These are phyloP conservation scores for Novumbra hubbsi DNA, from an alignment of 2,797 vertebrate species.

Conservation along the genomic window DNA sequence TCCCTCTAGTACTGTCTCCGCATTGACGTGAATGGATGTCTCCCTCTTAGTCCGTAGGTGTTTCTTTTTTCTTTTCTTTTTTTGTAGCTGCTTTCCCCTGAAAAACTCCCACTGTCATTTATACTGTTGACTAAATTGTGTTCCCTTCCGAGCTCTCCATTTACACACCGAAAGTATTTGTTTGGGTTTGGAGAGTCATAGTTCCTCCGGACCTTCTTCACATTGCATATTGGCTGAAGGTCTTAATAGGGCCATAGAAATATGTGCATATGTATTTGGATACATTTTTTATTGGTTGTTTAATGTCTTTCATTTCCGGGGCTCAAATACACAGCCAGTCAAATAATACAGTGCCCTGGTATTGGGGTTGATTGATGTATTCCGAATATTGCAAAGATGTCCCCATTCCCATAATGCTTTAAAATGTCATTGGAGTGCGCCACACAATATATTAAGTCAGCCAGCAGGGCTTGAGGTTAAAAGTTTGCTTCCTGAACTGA, in stretches of 20 bases:
- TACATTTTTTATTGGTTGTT: background rate
- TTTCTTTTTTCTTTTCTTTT: constrained; percentile 11
- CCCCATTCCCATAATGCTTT: background rate
- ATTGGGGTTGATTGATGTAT: background rate
- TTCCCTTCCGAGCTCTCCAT: constrained; percentile 24
- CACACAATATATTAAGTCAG: background rate
- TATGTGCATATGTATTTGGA: background rate
- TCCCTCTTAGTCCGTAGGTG: constrained; percentile 40
- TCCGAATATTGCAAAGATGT: background rate
- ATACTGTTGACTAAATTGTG: constrained; percentile 50
- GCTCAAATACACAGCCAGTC: constrained; percentile 3
- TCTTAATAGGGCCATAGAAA: background rate
- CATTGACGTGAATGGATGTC: constrained; percentile 41
- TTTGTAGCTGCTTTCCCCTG: constrained; percentile 59
- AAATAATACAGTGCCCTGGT: background rate
- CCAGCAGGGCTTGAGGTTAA: background rate
- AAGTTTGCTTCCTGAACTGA: background rate
- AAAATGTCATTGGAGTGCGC: background rate
- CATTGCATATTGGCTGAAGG: constrained; percentile 23
- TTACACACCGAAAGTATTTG: constrained; percentile 55
- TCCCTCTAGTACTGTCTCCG: constrained; percentile 47
- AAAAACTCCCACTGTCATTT: constrained; percentile 44
- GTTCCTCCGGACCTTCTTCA: background rate
- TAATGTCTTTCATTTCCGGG: background rate
- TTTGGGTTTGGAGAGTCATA: constrained; percentile 51